Evolutionary conservation across 64 coral and sea anemone genomes (phyloP).

Genomic region (Montipora cactus): DNA sequence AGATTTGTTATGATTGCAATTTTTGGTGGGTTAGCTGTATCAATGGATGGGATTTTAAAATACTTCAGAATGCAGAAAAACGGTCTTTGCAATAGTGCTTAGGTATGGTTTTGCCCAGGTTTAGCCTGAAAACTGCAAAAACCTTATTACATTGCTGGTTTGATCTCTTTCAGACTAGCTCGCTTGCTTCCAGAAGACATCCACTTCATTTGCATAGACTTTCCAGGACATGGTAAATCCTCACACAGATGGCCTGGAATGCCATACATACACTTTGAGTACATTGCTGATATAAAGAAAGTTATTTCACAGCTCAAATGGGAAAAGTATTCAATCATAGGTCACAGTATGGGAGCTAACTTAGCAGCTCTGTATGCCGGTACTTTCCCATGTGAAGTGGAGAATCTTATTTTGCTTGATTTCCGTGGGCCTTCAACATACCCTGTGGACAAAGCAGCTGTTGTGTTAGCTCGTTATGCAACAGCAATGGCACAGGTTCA

Average conservation of each 20-base stretch:
- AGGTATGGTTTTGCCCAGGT: no score
- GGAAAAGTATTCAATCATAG: constrained; percentile 76
- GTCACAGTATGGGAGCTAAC: constrained; percentile 78
- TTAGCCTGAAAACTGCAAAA: background rate
- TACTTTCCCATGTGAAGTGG: constrained; percentile 75
- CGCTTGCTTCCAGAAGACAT: constrained; percentile 75
- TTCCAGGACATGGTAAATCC: constrained; percentile 88
- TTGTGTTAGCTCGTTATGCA: constrained; percentile 9
- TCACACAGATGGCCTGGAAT: constrained; percentile 76
- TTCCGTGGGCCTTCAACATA: background rate
- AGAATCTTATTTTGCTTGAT: constrained; percentile 72
- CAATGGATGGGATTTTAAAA: no score
- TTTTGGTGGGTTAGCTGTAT: no score
- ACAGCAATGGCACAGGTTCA: background rate
- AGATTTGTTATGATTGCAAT: no score
- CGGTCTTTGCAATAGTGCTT: no score
- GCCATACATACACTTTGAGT: constrained; percentile 64
- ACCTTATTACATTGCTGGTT: background rate
- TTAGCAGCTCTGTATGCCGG: constrained; percentile 74
- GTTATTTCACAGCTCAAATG: constrained; percentile 79
- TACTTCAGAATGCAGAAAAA: no score
- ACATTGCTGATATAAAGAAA: constrained; percentile 84
- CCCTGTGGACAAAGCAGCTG: background rate
- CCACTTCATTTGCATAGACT: constrained; percentile 81
- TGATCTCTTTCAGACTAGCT: constrained; percentile 26